Base-by-base conservation (phyloP, 2,797 vertebrate genomes). In the Hippocampus kuda region DNA sequence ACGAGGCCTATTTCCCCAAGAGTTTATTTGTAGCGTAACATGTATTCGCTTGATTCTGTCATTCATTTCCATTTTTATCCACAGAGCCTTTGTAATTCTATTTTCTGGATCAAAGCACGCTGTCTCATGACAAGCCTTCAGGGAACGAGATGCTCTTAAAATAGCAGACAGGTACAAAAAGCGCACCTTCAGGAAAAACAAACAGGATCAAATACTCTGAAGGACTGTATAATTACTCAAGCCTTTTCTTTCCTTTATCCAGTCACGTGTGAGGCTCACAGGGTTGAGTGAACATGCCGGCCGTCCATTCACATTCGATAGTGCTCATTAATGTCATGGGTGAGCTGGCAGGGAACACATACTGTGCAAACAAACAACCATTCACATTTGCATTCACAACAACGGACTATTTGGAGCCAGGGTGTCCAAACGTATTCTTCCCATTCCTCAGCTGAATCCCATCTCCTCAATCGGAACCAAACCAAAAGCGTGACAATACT, bases 31-130 rank as follows among this genome's bases (percentile, higher is more conserved):
- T 82, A 81, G 68, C 67, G 67, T 66, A 67, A 69, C 67, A 41
- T 61, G 67, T 74, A 66, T 84, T 84, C 72, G 73, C 81, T 85
- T 84, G 73, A 78, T 77, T 81, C 76, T 80, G 75, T 72, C 76
- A 71, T 79, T 84, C 73, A 83, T 85, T 87, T 88, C 75, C 83
- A 87, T 86, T 83, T 87, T 83, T 78, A 86, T 80, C 76, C 77
- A 48, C 70, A 71, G 79, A 80, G 78, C 70, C 71, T 81, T 79
- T 82, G 76, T 80, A 81, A 80, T 63, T 78, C 78, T 83, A 81
- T 44, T 73, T 72, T 70, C 63, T 46, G 75, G 73, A 85, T 83
- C 79, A 79, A 38, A 84, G 71, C 72, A 73, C 64, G 71, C 38
- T 65, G 74, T 76, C 12, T 64, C n/a, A 24, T 64, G 62, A 64